Conservation (phyloP, 2,797 vertebrate genomes). For the Hippoglossus hippoglossus region DNA sequence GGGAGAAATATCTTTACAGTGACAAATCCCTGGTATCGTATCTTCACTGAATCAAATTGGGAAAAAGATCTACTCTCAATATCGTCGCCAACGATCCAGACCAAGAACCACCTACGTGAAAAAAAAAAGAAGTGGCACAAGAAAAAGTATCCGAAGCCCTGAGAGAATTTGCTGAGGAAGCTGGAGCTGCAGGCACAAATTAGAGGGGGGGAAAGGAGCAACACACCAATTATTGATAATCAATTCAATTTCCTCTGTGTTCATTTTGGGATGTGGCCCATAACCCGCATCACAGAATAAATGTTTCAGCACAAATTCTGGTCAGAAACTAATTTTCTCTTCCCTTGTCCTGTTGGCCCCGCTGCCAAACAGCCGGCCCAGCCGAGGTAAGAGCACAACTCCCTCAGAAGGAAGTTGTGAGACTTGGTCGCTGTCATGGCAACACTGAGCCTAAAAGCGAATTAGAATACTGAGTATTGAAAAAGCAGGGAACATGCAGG, state of each 20-base stretch:
- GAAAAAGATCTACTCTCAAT: background rate
- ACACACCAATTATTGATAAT: constrained; percentile 43
- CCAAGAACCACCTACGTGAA: no score
- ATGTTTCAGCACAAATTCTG: background rate
- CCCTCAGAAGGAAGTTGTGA: constrained; percentile 28
- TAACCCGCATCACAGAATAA: background rate
- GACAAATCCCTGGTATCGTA: constrained; percentile 23
- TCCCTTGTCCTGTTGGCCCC: background rate
- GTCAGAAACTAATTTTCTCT: background rate
- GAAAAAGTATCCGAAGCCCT: background rate
- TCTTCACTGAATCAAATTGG: background rate
- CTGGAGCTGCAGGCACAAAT: background rate
- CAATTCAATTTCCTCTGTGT: constrained; percentile 54
- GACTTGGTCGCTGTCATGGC: constrained; percentile 45
- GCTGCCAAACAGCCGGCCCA: background rate
- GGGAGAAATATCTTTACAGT: background rate
- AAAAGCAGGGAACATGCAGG: constrained; percentile 17
- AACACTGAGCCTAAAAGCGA: constrained; percentile 42
- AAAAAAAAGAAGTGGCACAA: no score
- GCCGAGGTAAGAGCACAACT: constrained; percentile 4
- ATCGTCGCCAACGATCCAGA: no score
- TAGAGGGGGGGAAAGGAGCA: background rate
- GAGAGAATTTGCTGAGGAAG: background rate
- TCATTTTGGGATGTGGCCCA: background rate
- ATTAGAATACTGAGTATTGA: constrained; percentile 37